Conservation (phyloP, 2,113 vertebrate species). For the Hippolais icterina region DNA sequence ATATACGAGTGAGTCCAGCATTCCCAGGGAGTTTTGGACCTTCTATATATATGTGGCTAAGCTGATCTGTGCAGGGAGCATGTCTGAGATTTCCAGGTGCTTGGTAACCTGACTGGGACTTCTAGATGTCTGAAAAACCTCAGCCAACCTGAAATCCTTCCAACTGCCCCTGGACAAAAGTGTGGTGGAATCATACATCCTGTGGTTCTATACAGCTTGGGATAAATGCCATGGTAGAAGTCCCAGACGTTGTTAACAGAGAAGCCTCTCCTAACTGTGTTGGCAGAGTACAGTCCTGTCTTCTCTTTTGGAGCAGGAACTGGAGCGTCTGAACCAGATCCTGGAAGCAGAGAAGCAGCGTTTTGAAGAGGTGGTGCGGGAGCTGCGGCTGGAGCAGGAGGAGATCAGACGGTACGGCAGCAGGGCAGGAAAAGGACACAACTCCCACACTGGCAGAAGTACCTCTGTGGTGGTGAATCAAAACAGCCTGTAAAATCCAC, state of each 20-base stretch:
- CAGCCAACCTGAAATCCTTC: not conserved
- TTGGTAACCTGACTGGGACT: not conserved
- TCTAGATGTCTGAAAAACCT: not conserved
- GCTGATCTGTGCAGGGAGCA: not conserved
- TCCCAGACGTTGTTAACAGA: not conserved
- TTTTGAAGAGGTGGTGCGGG: slow-evolving; percentile 93
- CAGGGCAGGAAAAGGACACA: not conserved
- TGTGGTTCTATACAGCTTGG: not conserved
- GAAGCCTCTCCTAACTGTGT: not conserved
- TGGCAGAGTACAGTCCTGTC: not conserved
- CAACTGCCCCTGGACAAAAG: not conserved
- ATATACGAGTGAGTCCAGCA: not conserved
- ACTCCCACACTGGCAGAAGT: rapidly evolving
- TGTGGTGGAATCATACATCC: not conserved
- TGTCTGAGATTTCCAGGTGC: not conserved
- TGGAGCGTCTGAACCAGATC: slow-evolving; percentile 90
- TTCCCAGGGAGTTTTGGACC: not conserved
- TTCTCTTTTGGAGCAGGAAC: slow-evolving; percentile 76
- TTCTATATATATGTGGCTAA: not conserved
- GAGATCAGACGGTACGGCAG: slow-evolving; percentile 84
- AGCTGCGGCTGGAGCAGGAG: slow-evolving; percentile 90
- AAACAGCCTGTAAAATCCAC: not conserved
- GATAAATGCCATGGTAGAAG: not conserved
- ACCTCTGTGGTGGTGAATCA: not conserved
- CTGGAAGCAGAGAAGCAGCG: slow-evolving; percentile 93